phyloP scores from a whole-genome alignment of 2,797 vertebrate genomes.

The Gallinago nigripennis region DNA sequence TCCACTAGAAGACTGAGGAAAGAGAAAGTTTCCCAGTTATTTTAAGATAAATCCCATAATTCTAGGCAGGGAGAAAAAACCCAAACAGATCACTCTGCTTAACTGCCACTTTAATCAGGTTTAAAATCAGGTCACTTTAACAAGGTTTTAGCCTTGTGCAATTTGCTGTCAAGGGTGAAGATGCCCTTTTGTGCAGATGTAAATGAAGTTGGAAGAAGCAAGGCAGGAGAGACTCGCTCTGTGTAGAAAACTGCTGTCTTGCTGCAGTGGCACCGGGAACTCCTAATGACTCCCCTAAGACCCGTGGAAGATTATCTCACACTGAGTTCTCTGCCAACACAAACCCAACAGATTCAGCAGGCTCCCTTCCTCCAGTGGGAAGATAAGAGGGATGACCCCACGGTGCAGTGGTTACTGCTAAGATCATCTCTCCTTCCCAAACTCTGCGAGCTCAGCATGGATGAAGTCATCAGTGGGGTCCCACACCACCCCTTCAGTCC shows the following conservation, averaged over 20 bases:
- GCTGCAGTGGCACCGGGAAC: neutral
- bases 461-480: neutral
- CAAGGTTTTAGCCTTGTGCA: neutral
- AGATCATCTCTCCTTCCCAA: neutral
- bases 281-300: neutral
- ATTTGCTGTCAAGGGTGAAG: neutral
- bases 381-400: neutral
- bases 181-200: neutral
- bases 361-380: neutral
- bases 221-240: neutral
- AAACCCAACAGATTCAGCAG: neutral
- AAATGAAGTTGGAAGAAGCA: neutral
- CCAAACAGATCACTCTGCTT: neutral
- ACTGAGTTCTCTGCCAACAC: neutral
- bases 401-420: neutral
- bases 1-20: neutral
- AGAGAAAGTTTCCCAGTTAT: neutral
- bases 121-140: neutral
- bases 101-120: neutral
- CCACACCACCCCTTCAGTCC: neutral
- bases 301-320: neutral
- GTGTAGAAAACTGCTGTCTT: neutral
- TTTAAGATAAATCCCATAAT: neutral
- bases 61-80: neutral
- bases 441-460: neutral